Evolutionary conservation across 2,797 vertebrate species (phyloP).

Genomic region (Enteromius unitaeniatus): DNA sequence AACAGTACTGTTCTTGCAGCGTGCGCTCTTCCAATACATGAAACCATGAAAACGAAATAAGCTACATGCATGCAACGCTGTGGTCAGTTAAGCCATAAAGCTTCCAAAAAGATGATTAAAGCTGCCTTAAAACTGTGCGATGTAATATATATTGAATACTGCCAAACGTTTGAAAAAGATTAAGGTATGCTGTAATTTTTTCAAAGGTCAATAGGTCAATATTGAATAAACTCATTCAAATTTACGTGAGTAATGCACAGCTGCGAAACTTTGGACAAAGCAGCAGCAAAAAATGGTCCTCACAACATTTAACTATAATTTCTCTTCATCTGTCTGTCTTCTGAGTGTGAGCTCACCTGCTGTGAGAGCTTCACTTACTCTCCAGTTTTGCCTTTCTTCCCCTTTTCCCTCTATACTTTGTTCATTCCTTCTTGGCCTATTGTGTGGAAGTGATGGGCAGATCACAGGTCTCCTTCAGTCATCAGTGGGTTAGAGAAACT

Average conservation of each 20-base stretch:
- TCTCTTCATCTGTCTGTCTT: constrained; percentile 57
- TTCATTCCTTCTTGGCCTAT: constrained; percentile 54
- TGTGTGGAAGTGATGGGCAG: constrained; percentile 70
- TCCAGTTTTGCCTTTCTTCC: constrained; percentile 61
- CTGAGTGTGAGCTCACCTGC: constrained; percentile 63
- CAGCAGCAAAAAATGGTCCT: neutral
- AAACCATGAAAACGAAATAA: no score
- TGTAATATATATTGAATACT: neutral
- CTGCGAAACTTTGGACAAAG: neutral
- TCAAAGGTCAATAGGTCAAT: neutral
- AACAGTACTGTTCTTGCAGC: no score
- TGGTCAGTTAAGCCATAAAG: no score
- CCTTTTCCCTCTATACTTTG: constrained; percentile 55
- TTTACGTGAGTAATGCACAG: neutral
- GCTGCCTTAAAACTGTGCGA: no score
- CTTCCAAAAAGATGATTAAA: no score
- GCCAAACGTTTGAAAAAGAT: neutral
- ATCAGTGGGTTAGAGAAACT: constrained; percentile 79
- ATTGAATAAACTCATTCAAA: neutral
- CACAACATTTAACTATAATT: constrained; percentile 49
- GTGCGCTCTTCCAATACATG: no score
- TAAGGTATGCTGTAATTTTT: neutral
- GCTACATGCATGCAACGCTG: no score
- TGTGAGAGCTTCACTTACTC: constrained; percentile 40
- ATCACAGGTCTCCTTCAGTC: constrained; percentile 69